phyloP scores from a whole-genome alignment of 2,797 vertebrate species.

The Bradypodion pumilum region DNA sequence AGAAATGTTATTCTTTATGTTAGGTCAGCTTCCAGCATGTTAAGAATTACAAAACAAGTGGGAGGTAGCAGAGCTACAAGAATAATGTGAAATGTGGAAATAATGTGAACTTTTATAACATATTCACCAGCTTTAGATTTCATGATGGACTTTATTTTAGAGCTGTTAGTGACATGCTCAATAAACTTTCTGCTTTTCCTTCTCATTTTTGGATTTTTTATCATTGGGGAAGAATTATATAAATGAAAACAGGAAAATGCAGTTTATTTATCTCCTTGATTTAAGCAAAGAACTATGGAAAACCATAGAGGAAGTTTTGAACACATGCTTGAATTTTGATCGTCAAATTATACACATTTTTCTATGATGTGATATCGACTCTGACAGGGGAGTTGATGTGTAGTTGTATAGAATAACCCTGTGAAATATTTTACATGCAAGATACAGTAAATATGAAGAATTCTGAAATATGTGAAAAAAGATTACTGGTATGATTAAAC shows the following conservation, averaged over 20 bases:
- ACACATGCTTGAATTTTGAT: constrained; percentile 58
- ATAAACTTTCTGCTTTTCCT: constrained; percentile 18
- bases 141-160: constrained; percentile 44
- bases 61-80: constrained; percentile 55
- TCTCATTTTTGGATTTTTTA: constrained; percentile 38
- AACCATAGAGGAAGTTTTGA: constrained; percentile 53
- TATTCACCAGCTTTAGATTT: constrained; percentile 44
- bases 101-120: constrained; percentile 50
- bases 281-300: constrained; percentile 64
- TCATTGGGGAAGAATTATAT: constrained; percentile 62
- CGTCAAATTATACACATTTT: constrained; percentile 61
- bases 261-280: constrained; percentile 61
- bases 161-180: constrained; percentile 42
- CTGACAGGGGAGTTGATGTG: constrained; percentile 58
- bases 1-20: constrained; percentile 48
- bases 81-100: constrained; percentile 43
- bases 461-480: constrained; percentile 31
- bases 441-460: constrained; percentile 25
- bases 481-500: constrained; percentile 20
- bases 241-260: constrained; percentile 65
- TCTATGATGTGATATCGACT: constrained; percentile 46
- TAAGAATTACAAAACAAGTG: constrained; percentile 56
- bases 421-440: constrained; percentile 47
- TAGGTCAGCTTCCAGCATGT: constrained; percentile 53
- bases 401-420: constrained; percentile 64